A percentile compares a stretch with the other conserved stretches of the same genome.
Evolutionary conservation across 2,797 vertebrate species (phyloP).

Genomic region (Mionectes olivaceus): DNA sequence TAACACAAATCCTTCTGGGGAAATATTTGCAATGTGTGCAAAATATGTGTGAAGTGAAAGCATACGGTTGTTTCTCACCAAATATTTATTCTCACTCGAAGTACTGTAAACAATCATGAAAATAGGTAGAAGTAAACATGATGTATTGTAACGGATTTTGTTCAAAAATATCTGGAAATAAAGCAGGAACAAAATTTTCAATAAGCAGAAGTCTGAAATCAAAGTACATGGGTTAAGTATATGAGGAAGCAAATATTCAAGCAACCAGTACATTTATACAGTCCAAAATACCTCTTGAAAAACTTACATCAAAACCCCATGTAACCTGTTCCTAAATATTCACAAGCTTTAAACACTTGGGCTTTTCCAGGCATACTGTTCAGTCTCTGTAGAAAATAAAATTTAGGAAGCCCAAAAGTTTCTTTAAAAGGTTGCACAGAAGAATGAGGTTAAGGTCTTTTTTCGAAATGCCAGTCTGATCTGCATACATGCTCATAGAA

Average conservation of each 20-base stretch:
- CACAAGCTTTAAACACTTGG: not conserved
- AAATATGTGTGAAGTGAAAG: not conserved
- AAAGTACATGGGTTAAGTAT: not conserved
- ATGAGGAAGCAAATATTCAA: not conserved
- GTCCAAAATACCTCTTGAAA: not conserved
- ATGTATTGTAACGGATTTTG: not conserved
- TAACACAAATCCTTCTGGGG: not conserved
- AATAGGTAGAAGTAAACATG: not conserved
- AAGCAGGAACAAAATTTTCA: not conserved
- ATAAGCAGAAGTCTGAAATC: not conserved
- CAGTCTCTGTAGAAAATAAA: not conserved
- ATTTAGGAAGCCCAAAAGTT: not conserved
- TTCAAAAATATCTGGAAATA: not conserved
- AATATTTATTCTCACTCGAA: not conserved
- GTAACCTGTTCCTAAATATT: not conserved
- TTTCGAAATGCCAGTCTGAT: not conserved
- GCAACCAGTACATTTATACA: not conserved
- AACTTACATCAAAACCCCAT: not conserved
- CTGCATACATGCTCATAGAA: not conserved
- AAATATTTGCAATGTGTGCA: not conserved
- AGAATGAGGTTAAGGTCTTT: not conserved
- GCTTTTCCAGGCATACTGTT: not conserved
- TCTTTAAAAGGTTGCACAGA: not conserved
- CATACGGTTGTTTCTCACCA: not conserved
- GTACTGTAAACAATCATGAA: not conserved